These are phyloP conservation scores for Lagopus leucura DNA, from an alignment of 2,113 vertebrate genomes.

Conservation along the genomic window DNA sequence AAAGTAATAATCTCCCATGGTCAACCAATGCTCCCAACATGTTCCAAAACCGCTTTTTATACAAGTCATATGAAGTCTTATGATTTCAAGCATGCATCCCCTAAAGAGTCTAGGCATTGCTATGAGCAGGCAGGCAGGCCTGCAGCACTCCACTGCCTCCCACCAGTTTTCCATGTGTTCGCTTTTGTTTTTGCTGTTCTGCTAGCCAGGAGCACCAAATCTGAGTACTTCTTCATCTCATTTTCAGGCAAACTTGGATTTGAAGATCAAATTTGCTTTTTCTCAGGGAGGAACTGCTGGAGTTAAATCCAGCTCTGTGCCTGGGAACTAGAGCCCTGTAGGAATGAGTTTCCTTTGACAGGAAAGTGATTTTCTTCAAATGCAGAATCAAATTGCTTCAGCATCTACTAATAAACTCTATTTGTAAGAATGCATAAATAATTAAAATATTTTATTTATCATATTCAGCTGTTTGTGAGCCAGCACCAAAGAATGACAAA, in stretches of 20 bases:
- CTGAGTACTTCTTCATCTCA: neutral
- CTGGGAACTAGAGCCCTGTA: neutral
- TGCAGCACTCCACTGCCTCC: neutral
- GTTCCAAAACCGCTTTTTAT: neutral
- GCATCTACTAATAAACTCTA: neutral
- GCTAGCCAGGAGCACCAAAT: neutral
- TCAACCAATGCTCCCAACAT: neutral
- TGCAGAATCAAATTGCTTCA: neutral
- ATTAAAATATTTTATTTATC: slow-evolving; percentile 5
- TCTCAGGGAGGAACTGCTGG: neutral
- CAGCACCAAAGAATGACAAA: neutral
- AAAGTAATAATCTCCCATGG: neutral
- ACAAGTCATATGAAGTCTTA: fast-evolving
- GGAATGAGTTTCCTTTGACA: slow-evolving; percentile 3
- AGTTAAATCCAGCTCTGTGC: neutral
- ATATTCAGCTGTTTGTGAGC: neutral
- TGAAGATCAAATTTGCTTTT: neutral
- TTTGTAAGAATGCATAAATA: neutral
- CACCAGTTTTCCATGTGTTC: neutral
- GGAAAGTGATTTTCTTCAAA: slow-evolving; percentile 26
- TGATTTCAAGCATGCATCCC: fast-evolving
- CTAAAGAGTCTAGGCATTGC: neutral
- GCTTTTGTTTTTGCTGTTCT: neutral
- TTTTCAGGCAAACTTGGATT: neutral
- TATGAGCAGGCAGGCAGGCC: neutral